Evolutionary conservation across 2,113 vertebrate genomes (phyloP).

Genomic region (Oreochromis aureus): DNA sequence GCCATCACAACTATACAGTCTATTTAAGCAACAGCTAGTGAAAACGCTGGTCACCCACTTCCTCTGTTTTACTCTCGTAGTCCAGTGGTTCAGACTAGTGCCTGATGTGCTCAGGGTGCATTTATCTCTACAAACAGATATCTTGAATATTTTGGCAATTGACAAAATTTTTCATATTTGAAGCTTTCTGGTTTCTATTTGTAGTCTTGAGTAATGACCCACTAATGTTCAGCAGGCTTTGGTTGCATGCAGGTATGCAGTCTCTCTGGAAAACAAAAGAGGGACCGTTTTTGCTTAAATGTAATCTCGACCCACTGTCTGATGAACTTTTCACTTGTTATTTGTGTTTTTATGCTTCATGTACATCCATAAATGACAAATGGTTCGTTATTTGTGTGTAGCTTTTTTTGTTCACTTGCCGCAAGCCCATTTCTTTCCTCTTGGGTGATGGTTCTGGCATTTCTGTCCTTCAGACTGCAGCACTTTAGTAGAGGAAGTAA

Average conservation of each 20-base stretch:
- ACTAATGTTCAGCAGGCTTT: background rate
- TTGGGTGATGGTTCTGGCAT: background rate
- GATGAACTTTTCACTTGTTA: background rate
- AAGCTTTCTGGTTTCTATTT: background rate
- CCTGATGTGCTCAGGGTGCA: background rate
- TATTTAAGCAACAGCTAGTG: background rate
- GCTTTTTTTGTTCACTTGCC: background rate
- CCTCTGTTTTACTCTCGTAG: background rate
- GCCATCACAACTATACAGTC: background rate
- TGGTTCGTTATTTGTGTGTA: background rate
- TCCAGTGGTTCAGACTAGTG: background rate
- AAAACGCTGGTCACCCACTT: background rate
- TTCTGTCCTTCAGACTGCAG: background rate
- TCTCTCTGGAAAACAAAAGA: background rate
- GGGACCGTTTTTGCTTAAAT: background rate
- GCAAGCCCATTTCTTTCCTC: background rate
- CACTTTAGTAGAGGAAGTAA: background rate
- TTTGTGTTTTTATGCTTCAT: background rate
- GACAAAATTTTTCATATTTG: background rate
- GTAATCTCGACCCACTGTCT: background rate
- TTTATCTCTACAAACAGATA: fast-evolving
- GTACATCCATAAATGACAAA: background rate
- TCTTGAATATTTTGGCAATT: background rate
- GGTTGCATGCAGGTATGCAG: background rate
- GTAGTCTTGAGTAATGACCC: background rate